Percentiles rank a stretch among this genome's conserved stretches.
Conservation (phyloP, 2,797 vertebrate genomes). For the Morelia viridis region DNA sequence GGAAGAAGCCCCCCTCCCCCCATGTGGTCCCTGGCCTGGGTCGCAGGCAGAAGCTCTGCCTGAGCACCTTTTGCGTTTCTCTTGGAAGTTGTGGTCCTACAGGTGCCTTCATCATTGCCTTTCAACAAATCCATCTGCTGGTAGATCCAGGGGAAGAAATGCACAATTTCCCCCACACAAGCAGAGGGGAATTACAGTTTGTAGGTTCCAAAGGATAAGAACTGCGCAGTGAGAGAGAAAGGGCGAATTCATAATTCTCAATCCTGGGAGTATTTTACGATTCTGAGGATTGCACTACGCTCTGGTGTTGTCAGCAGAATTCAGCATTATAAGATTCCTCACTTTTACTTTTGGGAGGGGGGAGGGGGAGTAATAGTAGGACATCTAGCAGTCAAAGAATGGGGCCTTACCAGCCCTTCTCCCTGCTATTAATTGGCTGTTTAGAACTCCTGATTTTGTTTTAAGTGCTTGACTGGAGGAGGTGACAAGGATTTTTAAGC, state of each 20-base stretch:
- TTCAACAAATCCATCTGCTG: background rate
- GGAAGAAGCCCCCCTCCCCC: background rate
- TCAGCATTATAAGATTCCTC: background rate
- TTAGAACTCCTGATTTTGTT: background rate
- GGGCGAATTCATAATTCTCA: background rate
- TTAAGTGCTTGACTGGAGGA: background rate
- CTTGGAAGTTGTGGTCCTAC: background rate
- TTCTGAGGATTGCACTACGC: background rate
- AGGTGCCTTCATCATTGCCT: background rate
- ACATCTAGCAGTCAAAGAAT: background rate
- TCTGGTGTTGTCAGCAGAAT: background rate
- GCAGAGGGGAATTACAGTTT: background rate
- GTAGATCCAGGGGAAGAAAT: background rate
- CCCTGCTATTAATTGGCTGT: background rate
- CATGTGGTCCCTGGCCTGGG: too few species aligned
- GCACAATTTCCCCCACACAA: too few species aligned
- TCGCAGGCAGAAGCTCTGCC: background rate
- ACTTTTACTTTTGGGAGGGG: background rate
- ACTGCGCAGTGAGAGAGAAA: background rate
- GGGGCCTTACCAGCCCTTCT: background rate
- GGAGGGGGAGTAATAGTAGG: background rate
- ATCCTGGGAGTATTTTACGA: background rate
- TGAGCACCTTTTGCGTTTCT: conserved; percentile 30
- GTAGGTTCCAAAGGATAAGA: background rate
- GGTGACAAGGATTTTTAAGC: background rate